A percentile compares a stretch with the other conserved stretches of the same genome.
Conservation (phyloP, 2,797 vertebrate genomes). For the Chiroxiphia lanceolata region DNA sequence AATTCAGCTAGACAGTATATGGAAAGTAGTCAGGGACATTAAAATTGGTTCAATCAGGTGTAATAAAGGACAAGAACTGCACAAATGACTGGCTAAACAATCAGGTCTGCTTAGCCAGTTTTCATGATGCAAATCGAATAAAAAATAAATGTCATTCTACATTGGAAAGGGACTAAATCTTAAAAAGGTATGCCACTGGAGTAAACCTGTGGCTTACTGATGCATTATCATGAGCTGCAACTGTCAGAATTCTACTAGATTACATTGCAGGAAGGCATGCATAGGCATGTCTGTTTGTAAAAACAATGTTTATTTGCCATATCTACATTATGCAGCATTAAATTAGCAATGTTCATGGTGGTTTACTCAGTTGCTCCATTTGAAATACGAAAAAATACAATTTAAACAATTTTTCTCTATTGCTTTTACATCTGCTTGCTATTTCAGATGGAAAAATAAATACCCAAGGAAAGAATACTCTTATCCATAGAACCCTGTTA, state of each 20-base stretch:
- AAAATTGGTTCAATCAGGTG: neutral
- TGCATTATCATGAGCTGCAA: neutral
- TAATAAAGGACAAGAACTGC: neutral
- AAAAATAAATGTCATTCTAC: neutral
- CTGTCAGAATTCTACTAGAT: neutral
- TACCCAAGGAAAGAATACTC: neutral
- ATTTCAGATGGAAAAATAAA: neutral
- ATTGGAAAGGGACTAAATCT: neutral
- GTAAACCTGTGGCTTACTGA: neutral
- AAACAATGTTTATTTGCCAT: neutral
- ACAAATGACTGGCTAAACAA: neutral
- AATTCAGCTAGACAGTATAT: neutral
- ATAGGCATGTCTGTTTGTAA: neutral
- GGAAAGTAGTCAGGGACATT: neutral
- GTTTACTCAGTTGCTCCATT: neutral
- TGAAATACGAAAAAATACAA: neutral
- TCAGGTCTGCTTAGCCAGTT: neutral
- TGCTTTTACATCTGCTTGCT: neutral
- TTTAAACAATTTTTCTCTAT: neutral
- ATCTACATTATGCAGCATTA: neutral
- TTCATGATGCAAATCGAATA: neutral
- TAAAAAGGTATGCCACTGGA: neutral
- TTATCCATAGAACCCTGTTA: neutral
- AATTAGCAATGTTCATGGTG: neutral
- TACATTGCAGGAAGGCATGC: neutral